Evolutionary conservation across 2,888 invertebrate species (phyloP), one percentile per base, ranked within the genome.

Genomic region (Pedicia rivosa): DNA sequence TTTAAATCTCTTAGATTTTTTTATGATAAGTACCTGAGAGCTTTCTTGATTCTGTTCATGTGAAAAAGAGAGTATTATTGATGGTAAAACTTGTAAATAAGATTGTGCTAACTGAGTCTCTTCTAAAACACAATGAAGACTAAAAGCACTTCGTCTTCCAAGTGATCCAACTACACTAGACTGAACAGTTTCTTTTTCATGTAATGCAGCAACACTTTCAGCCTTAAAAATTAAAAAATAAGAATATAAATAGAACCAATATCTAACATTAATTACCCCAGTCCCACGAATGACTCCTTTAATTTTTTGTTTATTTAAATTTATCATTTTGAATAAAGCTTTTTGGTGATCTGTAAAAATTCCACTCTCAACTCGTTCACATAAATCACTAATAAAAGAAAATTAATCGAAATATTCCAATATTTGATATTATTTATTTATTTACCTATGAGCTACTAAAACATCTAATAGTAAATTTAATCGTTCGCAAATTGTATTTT

Each of bases 91-190:
- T 49, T 70, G 70, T 38, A 73, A 57, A 54, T 74, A 69, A 4
- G 68, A 64, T 45, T 70, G 69, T 4, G 71, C 71, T 26, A 74
- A 53, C 45, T 71, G 70, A 0, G 72, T 72, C 49, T 74, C 73
- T 63, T 71, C 65, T 46, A 72, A 66, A 13, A 72, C 63, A 51
- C 74, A 73, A 47, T 70, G 68, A 30, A 73, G 56, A 39, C 72
- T 72, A 49, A 70, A 73, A 30, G 69, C 68, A 40, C 70, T 70
- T 43, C 72, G 61, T 30, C 70, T 51, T 47, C 72, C 72, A 44
- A 72, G 67, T 39, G 69, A 71, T 1, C 69, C 66, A 39, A 73
- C 72, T 9, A 72, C 67, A 31, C 65, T 69, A 46, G 72, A 72
- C 53, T 73, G 72, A 1, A 70, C 67, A 37, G 73, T 59, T 70